Base-by-base conservation (phyloP, 2,888 invertebrate species). In the Heteropelma amictum region DNA sequence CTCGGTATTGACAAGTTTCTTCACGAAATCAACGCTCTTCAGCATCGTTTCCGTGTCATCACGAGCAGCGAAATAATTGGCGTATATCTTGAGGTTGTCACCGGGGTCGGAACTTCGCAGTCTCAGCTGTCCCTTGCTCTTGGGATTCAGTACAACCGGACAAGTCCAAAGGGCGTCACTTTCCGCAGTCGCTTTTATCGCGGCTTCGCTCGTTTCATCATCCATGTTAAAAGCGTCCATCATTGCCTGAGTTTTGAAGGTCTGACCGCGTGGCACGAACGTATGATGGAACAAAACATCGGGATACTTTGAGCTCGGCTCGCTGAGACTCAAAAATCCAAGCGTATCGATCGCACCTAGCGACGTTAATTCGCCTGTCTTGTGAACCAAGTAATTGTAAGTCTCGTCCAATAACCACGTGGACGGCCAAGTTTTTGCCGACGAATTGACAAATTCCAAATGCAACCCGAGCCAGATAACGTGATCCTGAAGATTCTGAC, bases 401-500 rank as follows among this genome's bases (percentile, higher is more conserved):
- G 82, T 65, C 0, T 69, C 73, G 49, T 89, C 86, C 0, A 85
- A 12, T 0, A 79, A 10, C 12, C 56, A 67, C 0, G 63, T 72
- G 0, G 77, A 53, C 0, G 76, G 3, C 0, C 69, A 56, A 0
- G 72, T 72, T 4, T 0, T 3, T 0, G 69, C 73, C 1, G 81
- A 58, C 2, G 67, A 40, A 42, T 86, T 87, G 0, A 61, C 12
- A 23, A 70, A 85, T 0, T 54, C 51, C 8, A 83, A 3, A 0
- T 77, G 49, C 0, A 83, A 7, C 1, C 86, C 87, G 0, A 71
- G 1, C 84, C 85, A 86, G 0, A 89, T 80, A 0, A 90, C 64
- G 79, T 92, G 92, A 82, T 92, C 92, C 78, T 92, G 91, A 6
- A 93, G 87, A 80, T 92, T 92, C 67, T 89, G 83, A 1, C 92